These are phyloP conservation scores for Gymnothorax reevesii DNA, from an alignment of 2,797 vertebrate genomes.

Conservation along the genomic window DNA sequence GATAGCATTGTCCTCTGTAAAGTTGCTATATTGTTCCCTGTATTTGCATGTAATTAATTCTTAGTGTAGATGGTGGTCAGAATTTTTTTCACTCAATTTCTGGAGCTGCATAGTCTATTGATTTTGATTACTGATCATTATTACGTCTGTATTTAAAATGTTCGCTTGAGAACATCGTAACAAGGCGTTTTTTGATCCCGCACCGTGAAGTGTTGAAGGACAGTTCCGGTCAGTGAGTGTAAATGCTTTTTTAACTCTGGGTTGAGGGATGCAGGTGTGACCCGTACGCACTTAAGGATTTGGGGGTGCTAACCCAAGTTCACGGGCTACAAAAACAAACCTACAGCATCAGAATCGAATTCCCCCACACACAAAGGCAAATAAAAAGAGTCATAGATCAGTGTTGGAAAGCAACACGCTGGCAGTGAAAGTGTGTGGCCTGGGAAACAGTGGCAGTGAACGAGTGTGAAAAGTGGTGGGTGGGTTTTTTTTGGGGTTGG, in stretches of 20 bases:
- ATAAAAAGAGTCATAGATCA: slow-evolving; percentile 8
- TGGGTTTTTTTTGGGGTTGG: neutral
- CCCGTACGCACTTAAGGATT: neutral
- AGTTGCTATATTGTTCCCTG: neutral
- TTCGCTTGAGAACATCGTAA: too few species aligned
- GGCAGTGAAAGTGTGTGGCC: neutral
- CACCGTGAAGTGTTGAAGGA: too few species aligned
- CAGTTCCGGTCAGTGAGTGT: too few species aligned
- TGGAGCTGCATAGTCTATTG: too few species aligned
- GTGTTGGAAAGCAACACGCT: neutral
- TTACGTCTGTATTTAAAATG: too few species aligned
- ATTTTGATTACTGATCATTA: too few species aligned
- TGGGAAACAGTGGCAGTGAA: neutral
- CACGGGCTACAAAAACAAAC: neutral
- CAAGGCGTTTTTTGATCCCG: too few species aligned
- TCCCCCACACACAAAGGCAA: neutral
- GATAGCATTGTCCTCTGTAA: neutral
- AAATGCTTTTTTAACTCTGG: neutral
- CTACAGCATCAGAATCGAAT: neutral
- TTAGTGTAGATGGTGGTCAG: too few species aligned
- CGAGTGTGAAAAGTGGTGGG: neutral
- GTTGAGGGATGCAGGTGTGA: neutral
- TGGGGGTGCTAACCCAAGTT: neutral
- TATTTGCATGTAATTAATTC: neutral
- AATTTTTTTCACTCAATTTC: too few species aligned